Evolutionary conservation across 2,113 vertebrate species (phyloP), one percentile per base, ranked within the genome.

Genomic region (Aplodontia rufa): DNA sequence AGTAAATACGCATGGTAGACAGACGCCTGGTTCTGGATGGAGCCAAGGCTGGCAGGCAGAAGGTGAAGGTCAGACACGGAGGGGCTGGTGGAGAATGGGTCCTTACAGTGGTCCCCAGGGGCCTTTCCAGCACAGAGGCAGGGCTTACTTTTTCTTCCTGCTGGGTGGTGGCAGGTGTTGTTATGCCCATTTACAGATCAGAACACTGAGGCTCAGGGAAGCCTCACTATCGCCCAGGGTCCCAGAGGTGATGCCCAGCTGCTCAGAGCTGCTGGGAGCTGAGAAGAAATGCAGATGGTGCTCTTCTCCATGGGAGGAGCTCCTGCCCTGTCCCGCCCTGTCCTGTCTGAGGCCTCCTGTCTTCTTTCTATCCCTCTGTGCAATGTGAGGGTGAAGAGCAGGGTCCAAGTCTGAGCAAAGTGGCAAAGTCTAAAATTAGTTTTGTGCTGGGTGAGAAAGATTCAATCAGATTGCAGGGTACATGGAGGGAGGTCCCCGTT

Each of bases 271-370:
- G 8, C 22, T 26, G n/a, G 40, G 37, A 45, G 20, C 58, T 28
- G 22, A 7, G 49, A 72, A 47, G 64, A 76, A 81, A 32, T 22
- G 47, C 10, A 30, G 51, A 4, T 17, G 13, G 12, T 6, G 30
- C 7, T 4, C 5, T 30, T 10, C 42, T 1, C 51, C 4, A 40
- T 8, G 17, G 40, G 40, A 74, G 47, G 64, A 32, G 19, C 6
- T 37, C 11, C 26, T 2, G 24, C 9, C 55, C 55, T 10, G 8
- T n/a, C 8, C n/a, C 2, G 24, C 28, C 9, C 58, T 26, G 8
- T 37, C 8, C 37, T 2, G 32, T 22, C 28, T 0, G 0, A 32
- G 74, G 49, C 17, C 37, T 40, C 14, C 51, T 16, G 2, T 28
- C 62, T 28, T 40, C 45, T 37, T 79, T 72, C 69, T 28, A 6